Percentiles rank a stretch among this genome's conserved stretches.
phyloP scores from a whole-genome alignment of 2,113 vertebrate species.

The Catharus minimus region DNA sequence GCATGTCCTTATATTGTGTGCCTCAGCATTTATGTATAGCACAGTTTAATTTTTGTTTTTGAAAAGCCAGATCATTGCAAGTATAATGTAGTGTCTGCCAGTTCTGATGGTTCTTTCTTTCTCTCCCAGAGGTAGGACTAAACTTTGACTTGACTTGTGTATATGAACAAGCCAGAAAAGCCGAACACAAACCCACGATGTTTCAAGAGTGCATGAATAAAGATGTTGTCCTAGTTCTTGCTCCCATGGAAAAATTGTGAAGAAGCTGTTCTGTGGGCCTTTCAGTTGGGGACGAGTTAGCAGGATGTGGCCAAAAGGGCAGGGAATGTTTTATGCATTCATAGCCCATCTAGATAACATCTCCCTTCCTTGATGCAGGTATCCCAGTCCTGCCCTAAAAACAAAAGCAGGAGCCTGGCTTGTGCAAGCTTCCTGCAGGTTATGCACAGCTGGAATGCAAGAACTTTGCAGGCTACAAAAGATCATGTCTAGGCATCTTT shows the following conservation, averaged over 20 bases:
- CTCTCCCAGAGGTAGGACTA: slow-evolving; percentile 73
- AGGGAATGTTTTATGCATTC: slow-evolving; percentile 60
- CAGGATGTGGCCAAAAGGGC: slow-evolving; percentile 65
- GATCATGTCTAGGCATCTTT: slow-evolving; percentile 53
- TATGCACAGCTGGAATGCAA: slow-evolving; percentile 68
- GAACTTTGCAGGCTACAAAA: slow-evolving; percentile 58
- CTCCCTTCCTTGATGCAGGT: slow-evolving; percentile 52
- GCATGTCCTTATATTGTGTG: slow-evolving; percentile 60
- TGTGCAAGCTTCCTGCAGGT: slow-evolving; percentile 54
- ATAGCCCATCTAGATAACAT: slow-evolving; percentile 60
- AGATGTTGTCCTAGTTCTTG: slow-evolving; percentile 72
- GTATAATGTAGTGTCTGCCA: slow-evolving; percentile 62
- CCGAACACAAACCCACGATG: slow-evolving; percentile 71
- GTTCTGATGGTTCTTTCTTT: slow-evolving; percentile 73
- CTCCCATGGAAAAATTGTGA: slow-evolving; percentile 70
- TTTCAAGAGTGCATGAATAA: slow-evolving; percentile 72
- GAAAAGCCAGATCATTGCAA: slow-evolving; percentile 64
- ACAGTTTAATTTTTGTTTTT: slow-evolving; percentile 40
- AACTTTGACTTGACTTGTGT: slow-evolving; percentile 72
- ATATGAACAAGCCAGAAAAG: slow-evolving; percentile 72
- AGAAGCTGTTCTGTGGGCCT: slow-evolving; percentile 69
- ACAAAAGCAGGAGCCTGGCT: slow-evolving; percentile 33
- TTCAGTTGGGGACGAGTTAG: slow-evolving; percentile 68
- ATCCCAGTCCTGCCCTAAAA: slow-evolving; percentile 41
- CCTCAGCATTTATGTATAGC: slow-evolving; percentile 54